Evolutionary conservation across 2,113 vertebrate genomes (phyloP).

Genomic region (Orycteropus afer): DNA sequence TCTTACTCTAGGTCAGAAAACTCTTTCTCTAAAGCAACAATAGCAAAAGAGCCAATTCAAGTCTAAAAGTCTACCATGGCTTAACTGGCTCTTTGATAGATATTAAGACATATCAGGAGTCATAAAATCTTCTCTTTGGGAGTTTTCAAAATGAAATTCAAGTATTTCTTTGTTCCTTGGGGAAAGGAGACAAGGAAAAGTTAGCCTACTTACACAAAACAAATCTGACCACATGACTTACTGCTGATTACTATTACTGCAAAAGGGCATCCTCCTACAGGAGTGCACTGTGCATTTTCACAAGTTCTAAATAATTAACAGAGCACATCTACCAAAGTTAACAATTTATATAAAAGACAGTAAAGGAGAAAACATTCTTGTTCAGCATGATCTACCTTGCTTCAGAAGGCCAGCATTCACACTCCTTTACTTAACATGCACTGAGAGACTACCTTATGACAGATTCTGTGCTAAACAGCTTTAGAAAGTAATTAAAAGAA

Average conservation of each 20-base stretch:
- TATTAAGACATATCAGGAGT: not conserved
- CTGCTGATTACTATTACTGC: not conserved
- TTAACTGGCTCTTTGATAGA: not conserved
- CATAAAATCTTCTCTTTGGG: not conserved
- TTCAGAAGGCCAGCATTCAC: not conserved
- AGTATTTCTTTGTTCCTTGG: slow-evolving; percentile 24
- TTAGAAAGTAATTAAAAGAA: not conserved
- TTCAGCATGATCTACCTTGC: not conserved
- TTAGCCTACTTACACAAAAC: not conserved
- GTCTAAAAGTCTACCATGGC: not conserved
- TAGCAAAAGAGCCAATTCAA: slow-evolving; percentile 8
- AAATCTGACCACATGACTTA: not conserved
- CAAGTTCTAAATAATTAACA: slow-evolving; percentile 22
- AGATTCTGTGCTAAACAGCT: not conserved
- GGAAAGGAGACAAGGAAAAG: not conserved
- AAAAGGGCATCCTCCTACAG: not conserved
- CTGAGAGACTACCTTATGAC: not conserved
- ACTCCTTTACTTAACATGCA: not conserved
- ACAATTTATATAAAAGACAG: slow-evolving; percentile 40
- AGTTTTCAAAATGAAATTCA: slow-evolving; percentile 64
- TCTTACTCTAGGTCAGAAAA: not conserved
- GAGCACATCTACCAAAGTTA: not conserved
- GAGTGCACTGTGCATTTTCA: not conserved
- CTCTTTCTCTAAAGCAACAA: not conserved
- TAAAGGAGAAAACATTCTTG: not conserved